Base-by-base conservation (phyloP, 1,140 invertebrate species). In the Zelostemma sp. region DNA sequence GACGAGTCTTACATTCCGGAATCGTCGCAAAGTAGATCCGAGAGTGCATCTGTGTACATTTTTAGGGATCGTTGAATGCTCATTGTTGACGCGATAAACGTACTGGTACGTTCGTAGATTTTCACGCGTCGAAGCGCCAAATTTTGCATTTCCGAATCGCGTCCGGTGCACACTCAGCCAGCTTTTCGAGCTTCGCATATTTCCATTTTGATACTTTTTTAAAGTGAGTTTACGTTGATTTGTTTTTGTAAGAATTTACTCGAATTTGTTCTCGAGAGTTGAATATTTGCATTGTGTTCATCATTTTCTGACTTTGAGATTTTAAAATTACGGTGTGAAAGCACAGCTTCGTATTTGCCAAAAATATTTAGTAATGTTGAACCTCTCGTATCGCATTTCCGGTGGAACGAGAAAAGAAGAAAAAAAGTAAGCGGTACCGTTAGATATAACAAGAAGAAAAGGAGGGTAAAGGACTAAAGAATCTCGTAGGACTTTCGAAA, bases 71-170 rank as follows among this genome's bases (percentile, higher is more conserved):
- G 74, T 75, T 77, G 55, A 77, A 75, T 73, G 74, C 74, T 78
- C 77, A 75, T 70, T 76, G 68, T 76, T 76, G 72, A 55, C 43
- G 67, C 21, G 21, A 35, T 61, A 77, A 79, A 83, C 81, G 77
- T 83, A 81, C 82, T 81, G 78, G 78, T 82, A 82, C 78, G 80
- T 83, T 81, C 1, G 2, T 35, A 73, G 53, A 55, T 67, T 71
- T 66, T 58, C 68, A 12, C 14, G 35, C 43, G 8, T 28, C 33
- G 33, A n/a, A 35, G 11, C 33, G 21, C 21, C 21, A 8, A 25
- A 25, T 25, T 25, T 35, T 35, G 25, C 25, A 28, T 28, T 28
- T 28, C 8, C 25, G 25, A 28, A 28, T 28, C 25, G 3, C 25
- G n/a, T n/a, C n/a, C n/a, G n/a, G n/a, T n/a, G n/a, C n/a, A n/a